Percentiles rank a stretch among this genome's conserved stretches.
Evolutionary conservation across 2,888 invertebrate genomes (phyloP).

Genomic region (Agrotis segetum): DNA sequence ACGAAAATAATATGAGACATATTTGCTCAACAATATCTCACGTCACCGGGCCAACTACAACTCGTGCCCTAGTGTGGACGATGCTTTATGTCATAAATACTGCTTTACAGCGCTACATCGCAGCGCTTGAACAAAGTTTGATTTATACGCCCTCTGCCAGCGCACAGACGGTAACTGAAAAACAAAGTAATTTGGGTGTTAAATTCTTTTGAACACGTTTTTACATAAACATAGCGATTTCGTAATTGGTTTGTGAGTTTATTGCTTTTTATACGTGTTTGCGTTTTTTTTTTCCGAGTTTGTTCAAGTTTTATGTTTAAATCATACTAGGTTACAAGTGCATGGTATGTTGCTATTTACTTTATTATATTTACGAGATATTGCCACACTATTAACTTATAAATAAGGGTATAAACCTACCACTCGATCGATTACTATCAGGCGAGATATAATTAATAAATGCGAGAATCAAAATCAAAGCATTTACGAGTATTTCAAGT

Average conservation of each 20-base stretch:
- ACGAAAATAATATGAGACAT: neutral
- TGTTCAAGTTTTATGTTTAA: neutral
- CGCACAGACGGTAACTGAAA: conserved; percentile 44
- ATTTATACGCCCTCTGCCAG: conserved; percentile 49
- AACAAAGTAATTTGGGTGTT: conserved; percentile 49
- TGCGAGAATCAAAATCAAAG: too few relatives aligned
- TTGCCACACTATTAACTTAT: neutral
- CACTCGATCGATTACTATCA: too few relatives aligned
- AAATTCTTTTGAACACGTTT: conserved; percentile 41
- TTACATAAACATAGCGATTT: conserved; percentile 33
- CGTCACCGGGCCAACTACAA: neutral
- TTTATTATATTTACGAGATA: neutral
- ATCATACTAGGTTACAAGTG: neutral
- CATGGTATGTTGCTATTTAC: neutral
- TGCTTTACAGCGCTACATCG: conserved; percentile 39
- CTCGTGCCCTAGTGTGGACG: conserved; percentile 10
- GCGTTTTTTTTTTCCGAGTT: conserved; percentile 1
- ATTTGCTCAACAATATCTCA: neutral
- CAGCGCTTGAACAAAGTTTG: conserved; percentile 54
- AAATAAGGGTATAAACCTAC: too few relatives aligned
- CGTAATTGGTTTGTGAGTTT: conserved; percentile 37
- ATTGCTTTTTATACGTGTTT: conserved; percentile 30
- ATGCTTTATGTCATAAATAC: conserved; percentile 52
- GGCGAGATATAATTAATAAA: too few relatives aligned
- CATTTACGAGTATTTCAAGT: too few relatives aligned